Evolutionary conservation across 2,113 vertebrate genomes (phyloP).

Genomic region (Ellobius talpinus): DNA sequence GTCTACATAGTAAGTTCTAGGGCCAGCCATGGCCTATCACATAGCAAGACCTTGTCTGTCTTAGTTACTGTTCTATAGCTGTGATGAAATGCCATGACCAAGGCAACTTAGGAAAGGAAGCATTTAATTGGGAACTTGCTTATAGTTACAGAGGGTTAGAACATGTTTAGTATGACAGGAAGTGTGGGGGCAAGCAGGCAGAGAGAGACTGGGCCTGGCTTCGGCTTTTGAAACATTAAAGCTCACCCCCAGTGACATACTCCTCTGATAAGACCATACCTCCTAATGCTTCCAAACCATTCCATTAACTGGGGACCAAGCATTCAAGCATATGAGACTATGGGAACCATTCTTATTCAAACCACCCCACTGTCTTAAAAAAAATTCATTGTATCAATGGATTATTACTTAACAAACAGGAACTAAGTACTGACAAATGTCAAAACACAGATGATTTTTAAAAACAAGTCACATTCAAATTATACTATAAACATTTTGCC

Average conservation of each 20-base stretch:
- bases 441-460: constrained; percentile 25
- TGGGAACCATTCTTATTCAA: neutral
- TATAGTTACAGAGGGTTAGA: neutral
- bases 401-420: neutral
- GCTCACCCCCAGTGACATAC: neutral
- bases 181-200: neutral
- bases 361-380: neutral
- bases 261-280: neutral
- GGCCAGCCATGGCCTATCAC: neutral
- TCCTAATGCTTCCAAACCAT: neutral
- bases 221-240: neutral
- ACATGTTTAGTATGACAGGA: neutral
- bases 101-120: neutral
- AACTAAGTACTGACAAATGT: neutral
- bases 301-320: neutral
- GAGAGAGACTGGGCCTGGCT: neutral
- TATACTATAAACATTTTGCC: neutral
- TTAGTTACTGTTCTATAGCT: neutral
- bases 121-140: neutral
- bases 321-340: neutral
- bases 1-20: neutral
- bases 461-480: neutral
- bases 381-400: neutral
- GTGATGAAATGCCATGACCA: neutral
- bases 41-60: neutral